Percentiles rank a stretch among this genome's conserved stretches.
Evolutionary conservation across 2,888 invertebrate species (phyloP).

Genomic region (Stenolophus ochropezus): DNA sequence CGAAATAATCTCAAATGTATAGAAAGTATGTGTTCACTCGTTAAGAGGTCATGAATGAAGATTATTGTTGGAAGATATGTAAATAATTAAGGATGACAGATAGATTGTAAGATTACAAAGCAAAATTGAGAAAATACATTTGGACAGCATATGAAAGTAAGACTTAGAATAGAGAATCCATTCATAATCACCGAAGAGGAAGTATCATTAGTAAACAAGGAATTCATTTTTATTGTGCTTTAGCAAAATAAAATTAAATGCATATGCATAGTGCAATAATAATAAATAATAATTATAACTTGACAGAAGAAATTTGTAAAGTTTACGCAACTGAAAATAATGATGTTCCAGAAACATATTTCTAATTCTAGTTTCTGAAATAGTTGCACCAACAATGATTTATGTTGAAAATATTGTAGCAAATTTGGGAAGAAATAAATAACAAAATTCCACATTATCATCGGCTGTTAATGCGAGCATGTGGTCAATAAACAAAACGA

Average conservation of each 20-base stretch:
- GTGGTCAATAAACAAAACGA: background rate
- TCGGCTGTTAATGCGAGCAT: background rate
- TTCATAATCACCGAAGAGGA: background rate
- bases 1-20: constrained; percentile 34
- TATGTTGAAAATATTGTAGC: background rate
- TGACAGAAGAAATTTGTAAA: background rate
- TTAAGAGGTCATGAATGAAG: constrained; percentile 32
- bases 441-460: background rate
- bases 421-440: background rate
- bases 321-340: background rate
- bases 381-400: background rate
- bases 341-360: background rate
- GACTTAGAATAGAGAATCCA: background rate
- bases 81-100: constrained; percentile 28
- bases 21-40: constrained; percentile 40
- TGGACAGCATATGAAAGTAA: background rate
- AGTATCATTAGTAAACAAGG: background rate
- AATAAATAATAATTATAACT: no score
- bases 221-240: no score
- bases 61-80: constrained; percentile 24
- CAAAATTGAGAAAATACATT: background rate
- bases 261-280: no score
- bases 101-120: background rate
- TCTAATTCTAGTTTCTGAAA: background rate
- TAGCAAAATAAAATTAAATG: no score